Conservation (phyloP, 2,113 vertebrate species). For the Chaetorhynchus papuensis region DNA sequence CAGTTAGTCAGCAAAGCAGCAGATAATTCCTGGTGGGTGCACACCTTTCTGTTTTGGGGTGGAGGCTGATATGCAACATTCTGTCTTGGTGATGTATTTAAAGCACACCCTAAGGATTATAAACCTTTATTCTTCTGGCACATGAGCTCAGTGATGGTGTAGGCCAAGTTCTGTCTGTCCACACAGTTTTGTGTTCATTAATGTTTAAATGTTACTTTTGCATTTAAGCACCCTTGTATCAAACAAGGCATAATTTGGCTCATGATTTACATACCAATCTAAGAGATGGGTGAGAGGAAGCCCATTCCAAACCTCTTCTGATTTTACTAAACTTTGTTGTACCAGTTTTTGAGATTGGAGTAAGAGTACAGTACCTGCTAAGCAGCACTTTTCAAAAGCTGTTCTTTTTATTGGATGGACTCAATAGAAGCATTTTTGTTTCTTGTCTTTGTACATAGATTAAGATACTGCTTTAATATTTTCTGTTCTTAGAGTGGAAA, state of each 20-base stretch:
- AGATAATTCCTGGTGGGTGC: neutral
- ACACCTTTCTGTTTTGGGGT: neutral
- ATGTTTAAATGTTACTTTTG: neutral
- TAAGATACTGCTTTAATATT: neutral
- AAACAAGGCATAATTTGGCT: neutral
- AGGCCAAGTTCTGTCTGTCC: neutral
- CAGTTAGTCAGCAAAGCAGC: neutral
- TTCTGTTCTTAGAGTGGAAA: neutral
- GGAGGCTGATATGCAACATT: conserved; percentile 11
- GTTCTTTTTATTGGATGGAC: neutral
- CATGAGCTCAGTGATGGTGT: neutral
- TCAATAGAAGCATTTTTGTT: neutral
- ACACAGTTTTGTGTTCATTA: neutral
- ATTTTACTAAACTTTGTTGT: neutral
- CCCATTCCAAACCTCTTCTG: neutral
- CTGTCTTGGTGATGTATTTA: neutral
- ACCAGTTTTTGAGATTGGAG: neutral
- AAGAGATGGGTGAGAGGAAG: neutral
- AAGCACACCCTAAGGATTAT: neutral
- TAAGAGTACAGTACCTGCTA: neutral
- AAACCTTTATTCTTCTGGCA: neutral
- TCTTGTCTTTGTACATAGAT: neutral
- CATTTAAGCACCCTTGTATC: neutral
- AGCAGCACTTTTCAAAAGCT: neutral
- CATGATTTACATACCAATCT: neutral